Base-by-base conservation (phyloP, 2,113 vertebrate genomes). In the Stegastes partitus region DNA sequence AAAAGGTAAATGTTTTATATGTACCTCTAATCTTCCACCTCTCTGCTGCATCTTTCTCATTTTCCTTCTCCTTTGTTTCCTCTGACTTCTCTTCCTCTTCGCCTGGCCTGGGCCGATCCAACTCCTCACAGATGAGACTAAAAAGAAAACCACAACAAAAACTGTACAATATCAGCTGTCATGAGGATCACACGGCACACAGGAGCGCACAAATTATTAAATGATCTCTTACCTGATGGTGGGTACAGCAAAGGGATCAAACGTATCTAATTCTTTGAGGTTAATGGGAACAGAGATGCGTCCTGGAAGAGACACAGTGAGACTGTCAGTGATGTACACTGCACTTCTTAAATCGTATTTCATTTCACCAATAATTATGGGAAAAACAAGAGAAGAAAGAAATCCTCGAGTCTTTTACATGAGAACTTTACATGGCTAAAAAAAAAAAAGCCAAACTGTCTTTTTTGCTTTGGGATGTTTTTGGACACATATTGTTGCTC, bases 221-320 rank as follows among this genome's bases (percentile, higher is more conserved):
- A 56, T 51, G 1, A 39, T 50, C 0, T 1, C 57, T 50, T 23
- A 96, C 96, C 94, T 97, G 92, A 99, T 96, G n/a, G 97, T 99
- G 77, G 98, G 98, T 11, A 99, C 97, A 10, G 93, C 68, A 1
- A 98, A 98, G 0, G 98, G 98, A 90, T 99, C 95, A 65, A 99
- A 99, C n/a, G 84, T 87, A 14, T 98, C 96, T 19, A 99, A 70
- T 21, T 89, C 95, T 79, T 92, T 95, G 62, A 98, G 55, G 84
- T 99, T 95, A 62, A 99, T 97, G 11, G 98, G 98, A 74, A 99
- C 97, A 4, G 97, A 99, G 75, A 99, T 93, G 4, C 97, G 95
- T 9, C 98, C 96, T 97, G 81, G 31, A 0, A 78, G 39, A 81
- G 5, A 67, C 9, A 51, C 31, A 68, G 37, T 71, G 19, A 66